Conservation (phyloP, 2,113 vertebrate genomes). For the Pachyramphus minor region DNA sequence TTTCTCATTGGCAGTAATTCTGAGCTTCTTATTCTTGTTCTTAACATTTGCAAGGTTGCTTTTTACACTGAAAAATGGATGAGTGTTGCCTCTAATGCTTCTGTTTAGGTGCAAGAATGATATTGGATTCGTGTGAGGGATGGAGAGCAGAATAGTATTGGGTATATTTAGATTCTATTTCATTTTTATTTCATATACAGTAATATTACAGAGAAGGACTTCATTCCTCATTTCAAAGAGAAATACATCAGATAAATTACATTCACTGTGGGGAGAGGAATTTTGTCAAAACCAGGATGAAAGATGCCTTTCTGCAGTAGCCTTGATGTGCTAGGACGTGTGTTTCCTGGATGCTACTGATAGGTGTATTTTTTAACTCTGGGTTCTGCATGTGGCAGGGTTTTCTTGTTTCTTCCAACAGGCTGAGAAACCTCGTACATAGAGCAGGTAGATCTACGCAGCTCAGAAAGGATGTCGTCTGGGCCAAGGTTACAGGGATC, state of each 20-base stretch:
- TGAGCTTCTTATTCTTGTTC: background rate
- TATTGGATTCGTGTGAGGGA: background rate
- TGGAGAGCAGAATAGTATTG: background rate
- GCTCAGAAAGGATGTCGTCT: background rate
- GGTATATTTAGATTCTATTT: slow-evolving; percentile 3
- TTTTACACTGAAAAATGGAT: slow-evolving; percentile 6
- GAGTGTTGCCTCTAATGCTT: background rate
- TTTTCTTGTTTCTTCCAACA: background rate
- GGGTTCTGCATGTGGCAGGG: background rate
- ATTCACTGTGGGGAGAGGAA: background rate
- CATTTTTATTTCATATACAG: slow-evolving; percentile 30
- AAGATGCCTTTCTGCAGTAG: background rate
- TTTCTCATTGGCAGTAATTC: background rate
- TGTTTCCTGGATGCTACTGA: background rate
- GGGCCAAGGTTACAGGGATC: background rate
- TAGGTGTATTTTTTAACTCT: background rate
- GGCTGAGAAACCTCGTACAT: background rate
- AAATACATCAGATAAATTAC: background rate
- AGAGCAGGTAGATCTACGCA: background rate
- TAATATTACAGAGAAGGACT: background rate
- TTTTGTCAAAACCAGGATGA: slow-evolving; percentile 20
- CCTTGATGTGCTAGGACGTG: background rate
- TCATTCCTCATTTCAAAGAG: slow-evolving; percentile 40
- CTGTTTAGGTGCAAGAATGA: background rate
- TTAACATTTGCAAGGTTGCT: background rate